Evolutionary conservation across 2,888 invertebrate genomes (phyloP).

Genomic region (Perizoma flavofasciatum): DNA sequence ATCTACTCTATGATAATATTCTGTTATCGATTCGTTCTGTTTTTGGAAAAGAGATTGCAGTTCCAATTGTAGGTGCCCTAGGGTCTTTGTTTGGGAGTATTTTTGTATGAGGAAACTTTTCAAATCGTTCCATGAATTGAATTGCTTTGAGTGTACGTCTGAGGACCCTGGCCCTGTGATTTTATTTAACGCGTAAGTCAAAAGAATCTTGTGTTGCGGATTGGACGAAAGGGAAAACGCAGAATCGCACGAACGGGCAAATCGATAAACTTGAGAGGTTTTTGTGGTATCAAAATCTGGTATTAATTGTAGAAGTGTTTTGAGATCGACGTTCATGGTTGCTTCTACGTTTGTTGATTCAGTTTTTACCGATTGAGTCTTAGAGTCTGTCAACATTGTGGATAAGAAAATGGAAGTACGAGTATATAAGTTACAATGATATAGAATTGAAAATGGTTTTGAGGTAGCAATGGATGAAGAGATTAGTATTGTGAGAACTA

Average conservation of each 20-base stretch:
- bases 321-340: not conserved
- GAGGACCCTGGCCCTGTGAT: slow-evolving; percentile 29
- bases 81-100: slow-evolving; percentile 40
- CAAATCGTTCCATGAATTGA: slow-evolving; percentile 21
- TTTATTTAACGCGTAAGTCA: slow-evolving; percentile 28
- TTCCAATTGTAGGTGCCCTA: slow-evolving; percentile 26
- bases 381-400: not conserved
- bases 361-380: not conserved
- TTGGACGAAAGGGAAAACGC: slow-evolving; percentile 22
- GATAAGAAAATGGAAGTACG: no score
- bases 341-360: not conserved
- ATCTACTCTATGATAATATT: slow-evolving; percentile 43
- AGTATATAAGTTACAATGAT: not conserved
- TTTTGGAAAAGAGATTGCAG: slow-evolving; percentile 44
- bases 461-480: not conserved
- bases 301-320: not conserved
- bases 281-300: slow-evolving; percentile 29
- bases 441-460: not conserved
- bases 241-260: slow-evolving; percentile 30
- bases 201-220: slow-evolving; percentile 7
- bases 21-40: slow-evolving; percentile 37
- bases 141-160: slow-evolving; percentile 27
- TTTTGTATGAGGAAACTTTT: slow-evolving; percentile 36
- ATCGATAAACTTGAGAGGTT: slow-evolving; percentile 27
- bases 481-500: not conserved